phyloP scores from a whole-genome alignment of 1,140 invertebrate genomes.

The Megathymus violae region DNA sequence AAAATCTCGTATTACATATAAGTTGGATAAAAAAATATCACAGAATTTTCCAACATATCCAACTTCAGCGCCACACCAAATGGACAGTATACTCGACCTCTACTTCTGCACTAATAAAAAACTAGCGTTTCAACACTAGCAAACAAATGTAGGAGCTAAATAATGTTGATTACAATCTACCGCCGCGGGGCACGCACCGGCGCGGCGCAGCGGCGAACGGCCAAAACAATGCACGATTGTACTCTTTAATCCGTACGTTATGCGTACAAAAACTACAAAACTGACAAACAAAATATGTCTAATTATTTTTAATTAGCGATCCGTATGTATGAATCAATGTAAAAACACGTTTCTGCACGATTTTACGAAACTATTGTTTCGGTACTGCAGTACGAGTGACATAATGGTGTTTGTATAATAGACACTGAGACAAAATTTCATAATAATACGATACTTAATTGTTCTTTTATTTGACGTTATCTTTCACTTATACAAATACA shows the following conservation, averaged over 20 bases:
- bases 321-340: neutral
- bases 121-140: neutral
- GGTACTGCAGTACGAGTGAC: too few relatives aligned
- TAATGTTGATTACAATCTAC: neutral
- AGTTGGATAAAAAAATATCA: too few relatives aligned
- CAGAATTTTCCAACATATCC: too few relatives aligned
- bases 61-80: too few relatives aligned
- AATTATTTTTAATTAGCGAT: constrained; percentile 17
- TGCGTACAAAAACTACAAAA: constrained; percentile 12
- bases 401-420: too few relatives aligned
- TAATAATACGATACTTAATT: too few relatives aligned
- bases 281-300: constrained; percentile 9
- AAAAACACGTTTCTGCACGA: neutral
- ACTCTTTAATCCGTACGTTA: constrained; percentile 10
- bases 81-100: too few relatives aligned
- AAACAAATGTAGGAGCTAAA: neutral
- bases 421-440: too few relatives aligned
- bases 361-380: neutral
- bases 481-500: too few relatives aligned
- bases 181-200: neutral
- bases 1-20: too few relatives aligned
- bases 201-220: too few relatives aligned
- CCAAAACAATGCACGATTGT: neutral
- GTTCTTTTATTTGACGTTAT: too few relatives aligned
- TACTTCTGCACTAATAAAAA: neutral